These are phyloP conservation scores for Girardia tigrina DNA, from an alignment of 2,888 invertebrate species.

Conservation along the genomic window DNA sequence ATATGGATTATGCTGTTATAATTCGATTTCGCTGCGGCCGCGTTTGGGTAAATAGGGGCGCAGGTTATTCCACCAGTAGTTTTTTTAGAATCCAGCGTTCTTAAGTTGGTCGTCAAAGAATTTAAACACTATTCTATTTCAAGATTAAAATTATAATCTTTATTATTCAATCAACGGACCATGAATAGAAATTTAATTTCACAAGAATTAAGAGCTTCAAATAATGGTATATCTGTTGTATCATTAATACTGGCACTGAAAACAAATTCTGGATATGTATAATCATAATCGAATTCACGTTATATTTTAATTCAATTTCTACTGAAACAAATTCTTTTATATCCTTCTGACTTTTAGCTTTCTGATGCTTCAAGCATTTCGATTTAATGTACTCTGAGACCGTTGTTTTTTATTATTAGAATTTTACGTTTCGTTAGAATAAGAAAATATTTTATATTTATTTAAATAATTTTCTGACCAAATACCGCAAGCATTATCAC, in stretches of 20 bases:
- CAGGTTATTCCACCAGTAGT: too few relatives aligned
- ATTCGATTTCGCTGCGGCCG: too few relatives aligned
- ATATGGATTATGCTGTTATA: too few relatives aligned
- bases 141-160: conserved; percentile 81
- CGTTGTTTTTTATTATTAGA: not conserved
- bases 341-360: too few relatives aligned
- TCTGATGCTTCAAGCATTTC: too few relatives aligned
- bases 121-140: not conserved
- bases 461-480: conserved; percentile 86
- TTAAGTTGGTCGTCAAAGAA: not conserved
- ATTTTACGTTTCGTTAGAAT: not conserved
- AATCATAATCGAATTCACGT: not conserved
- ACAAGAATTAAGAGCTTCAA: not conserved
- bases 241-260: conserved; percentile 10
- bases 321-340: too few relatives aligned
- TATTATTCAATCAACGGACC: conserved; percentile 96
- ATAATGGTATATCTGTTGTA: not conserved
- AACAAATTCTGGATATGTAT: not conserved
- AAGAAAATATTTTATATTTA: not conserved
- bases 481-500: conserved; percentile 91
- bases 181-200: conserved; percentile 57
- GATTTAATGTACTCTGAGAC: too few relatives aligned
- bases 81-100: not conserved
- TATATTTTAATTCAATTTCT: too few relatives aligned
- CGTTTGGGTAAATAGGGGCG: too few relatives aligned